Base-by-base conservation (phyloP, 2,888 invertebrate species). In the Idaea straminata region DNA sequence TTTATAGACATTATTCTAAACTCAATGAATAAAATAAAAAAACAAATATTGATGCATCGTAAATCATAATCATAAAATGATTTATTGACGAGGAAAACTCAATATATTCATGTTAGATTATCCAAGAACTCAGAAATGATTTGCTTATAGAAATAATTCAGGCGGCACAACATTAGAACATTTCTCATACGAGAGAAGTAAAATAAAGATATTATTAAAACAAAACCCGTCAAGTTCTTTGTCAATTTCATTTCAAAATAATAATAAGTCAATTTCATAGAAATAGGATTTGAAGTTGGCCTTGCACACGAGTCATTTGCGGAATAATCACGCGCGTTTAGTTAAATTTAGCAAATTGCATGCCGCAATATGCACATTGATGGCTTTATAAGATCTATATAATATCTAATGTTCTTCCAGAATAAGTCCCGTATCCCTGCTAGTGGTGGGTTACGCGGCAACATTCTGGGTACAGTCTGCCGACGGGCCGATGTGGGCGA, bases 401-500 rank as follows among this genome's bases (percentile, higher is more conserved):
- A 4, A 16, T 58, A 58, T 5, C 15, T 5, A 38, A 35, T 59
- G n/a, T 67, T 65, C 15, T 67, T 65, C 15, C 76, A 89, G 89
- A 68, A 81, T 88, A 70, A 73, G 81, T 0, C 86, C 88, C 0
- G 74, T 86, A 0, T 77, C 83, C 66, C 59, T 89, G 68, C 66
- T 87, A 16, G 79, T 84, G 62, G 77, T 86, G 15, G 88, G 85
- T 0, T 85, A 78, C 69, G 82, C 85, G 4, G 85, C 85, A 3
- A 88, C 85, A 36, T 84, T 86, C 82, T 87, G 86, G 88, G 72
- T 73, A 5, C 70, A 69, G 5, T 66, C 69, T 4, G 71, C 77
- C 13, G 72, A 75, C 0, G 88, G 88, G 0, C 85, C 89, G 4
- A 77, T 83, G 80, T 89, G 89, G 89, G 68, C 76, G 5, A 67